Conservation (phyloP, 1,140 invertebrate genomes). For the Plutomurus gul region DNA sequence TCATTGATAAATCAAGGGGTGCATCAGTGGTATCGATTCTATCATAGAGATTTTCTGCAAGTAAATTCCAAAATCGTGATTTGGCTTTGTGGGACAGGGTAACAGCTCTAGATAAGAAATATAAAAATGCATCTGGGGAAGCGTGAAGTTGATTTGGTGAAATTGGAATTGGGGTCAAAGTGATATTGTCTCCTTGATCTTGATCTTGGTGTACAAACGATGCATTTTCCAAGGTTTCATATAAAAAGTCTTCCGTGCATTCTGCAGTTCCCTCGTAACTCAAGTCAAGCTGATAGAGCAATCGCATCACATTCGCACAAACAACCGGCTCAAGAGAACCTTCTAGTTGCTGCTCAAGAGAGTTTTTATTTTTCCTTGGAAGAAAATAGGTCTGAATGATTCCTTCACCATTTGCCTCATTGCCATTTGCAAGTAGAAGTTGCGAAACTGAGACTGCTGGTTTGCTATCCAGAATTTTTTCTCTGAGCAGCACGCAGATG, state of each 20-base stretch:
- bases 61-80: background rate
- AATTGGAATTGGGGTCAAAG: background rate
- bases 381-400: background rate
- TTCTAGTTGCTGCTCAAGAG: background rate
- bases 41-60: background rate
- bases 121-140: background rate
- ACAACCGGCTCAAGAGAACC: background rate
- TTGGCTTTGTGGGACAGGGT: background rate
- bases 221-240: slow-evolving; percentile 28
- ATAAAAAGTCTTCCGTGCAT: background rate
- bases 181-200: background rate
- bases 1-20: background rate
- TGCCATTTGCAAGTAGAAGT: background rate
- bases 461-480: background rate
- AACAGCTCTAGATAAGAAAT: background rate
- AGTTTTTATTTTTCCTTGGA: slow-evolving; percentile 8
- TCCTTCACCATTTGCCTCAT: slow-evolving; percentile 8
- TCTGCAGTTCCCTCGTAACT: background rate
- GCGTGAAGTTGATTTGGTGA: background rate
- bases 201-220: background rate
- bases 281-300: slow-evolving; percentile 2
- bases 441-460: background rate
- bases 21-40: background rate
- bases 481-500: background rate
- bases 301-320: background rate